Base-by-base conservation (phyloP, 2,113 vertebrate species). In the Scalopus aquaticus region DNA sequence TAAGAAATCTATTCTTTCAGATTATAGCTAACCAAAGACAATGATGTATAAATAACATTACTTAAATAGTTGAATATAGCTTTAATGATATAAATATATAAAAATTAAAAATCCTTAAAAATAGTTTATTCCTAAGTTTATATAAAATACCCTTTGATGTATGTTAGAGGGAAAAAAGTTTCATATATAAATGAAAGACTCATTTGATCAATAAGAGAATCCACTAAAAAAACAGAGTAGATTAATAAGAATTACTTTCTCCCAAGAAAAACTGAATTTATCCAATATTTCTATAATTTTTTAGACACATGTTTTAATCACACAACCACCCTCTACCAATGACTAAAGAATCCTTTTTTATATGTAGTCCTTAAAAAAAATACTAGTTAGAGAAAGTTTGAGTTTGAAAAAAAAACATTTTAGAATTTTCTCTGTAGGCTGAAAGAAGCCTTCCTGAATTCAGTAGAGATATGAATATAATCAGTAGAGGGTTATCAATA, bases 21-120 rank as follows among this genome's bases (percentile, higher is more conserved):
- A 83, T 88, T 70, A 94, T 30, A 92, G 12, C 73, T 94, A 77
- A 81, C 9, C 13, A 69, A 85, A 92, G 20, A 72, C 5, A 88
- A n/a, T 65, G 17, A 72, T 44, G 9, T 28, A 79, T 67, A 56
- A 88, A n/a, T 88, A 80, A 70, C 89, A 77, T 22, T 83, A 89
- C 24, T 81, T 79, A 58, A 95, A 90, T 90, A 91, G 88, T 64
- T 86, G 58, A 90, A 35, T 64, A 92, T 91, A 96, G 81, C 35
- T 28, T 78, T 24, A 12, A 77, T 90, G 7, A 39, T 30, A 91
- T 58, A 93, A 67, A 89, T 82, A 83, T 60, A 12, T 76, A n/a
- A 90, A 80, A 82, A 88, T 70, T 37, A 88, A 2, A 82, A 22
- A 17, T 17, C 15, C 35, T 88, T 89, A 93, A 72, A 93, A 95